These are phyloP conservation scores for Drosophila tristis DNA, from an alignment of 1,140 invertebrate genomes.

Conservation along the genomic window DNA sequence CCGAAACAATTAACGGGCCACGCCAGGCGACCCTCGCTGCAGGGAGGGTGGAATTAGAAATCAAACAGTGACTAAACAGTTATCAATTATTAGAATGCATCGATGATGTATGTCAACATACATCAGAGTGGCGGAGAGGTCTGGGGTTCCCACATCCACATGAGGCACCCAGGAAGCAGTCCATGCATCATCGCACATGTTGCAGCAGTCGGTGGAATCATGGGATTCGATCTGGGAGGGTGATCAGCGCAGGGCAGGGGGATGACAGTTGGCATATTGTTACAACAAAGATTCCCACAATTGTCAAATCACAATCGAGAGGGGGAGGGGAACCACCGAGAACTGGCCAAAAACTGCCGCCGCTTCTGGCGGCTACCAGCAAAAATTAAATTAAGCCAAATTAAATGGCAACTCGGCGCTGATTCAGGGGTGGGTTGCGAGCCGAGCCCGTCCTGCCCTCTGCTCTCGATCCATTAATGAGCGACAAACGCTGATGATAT, in stretches of 20 bases:
- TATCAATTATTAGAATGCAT: slow-evolving; percentile 72
- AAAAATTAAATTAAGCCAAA: slow-evolving; percentile 78
- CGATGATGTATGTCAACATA: slow-evolving; percentile 50
- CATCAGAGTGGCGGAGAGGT: background rate
- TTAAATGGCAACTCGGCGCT: slow-evolving; percentile 57
- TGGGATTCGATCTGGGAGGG: background rate
- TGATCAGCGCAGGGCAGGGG: slow-evolving; percentile 8
- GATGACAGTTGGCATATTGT: slow-evolving; percentile 63
- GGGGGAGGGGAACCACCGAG: slow-evolving; percentile 14
- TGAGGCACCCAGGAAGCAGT: slow-evolving; percentile 25
- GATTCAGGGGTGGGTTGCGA: slow-evolving; percentile 21
- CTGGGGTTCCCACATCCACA: slow-evolving; percentile 63
- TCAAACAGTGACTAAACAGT: slow-evolving; percentile 77
- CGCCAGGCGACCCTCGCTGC: slow-evolving; percentile 41
- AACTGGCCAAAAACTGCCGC: background rate
- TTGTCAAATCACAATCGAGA: slow-evolving; percentile 70
- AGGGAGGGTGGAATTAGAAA: slow-evolving; percentile 36
- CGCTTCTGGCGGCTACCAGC: slow-evolving; percentile 57
- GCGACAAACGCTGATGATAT: slow-evolving; percentile 75
- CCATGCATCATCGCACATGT: slow-evolving; percentile 69
- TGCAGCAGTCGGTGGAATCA: slow-evolving; percentile 16
- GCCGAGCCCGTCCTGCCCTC: background rate
- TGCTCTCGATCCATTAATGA: slow-evolving; percentile 61
- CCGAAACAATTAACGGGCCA: slow-evolving; percentile 46
- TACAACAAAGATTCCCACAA: slow-evolving; percentile 66